These are phyloP conservation scores for Melanotaenia pygmaea DNA, from an alignment of 2,797 vertebrate genomes.

Conservation along the genomic window DNA sequence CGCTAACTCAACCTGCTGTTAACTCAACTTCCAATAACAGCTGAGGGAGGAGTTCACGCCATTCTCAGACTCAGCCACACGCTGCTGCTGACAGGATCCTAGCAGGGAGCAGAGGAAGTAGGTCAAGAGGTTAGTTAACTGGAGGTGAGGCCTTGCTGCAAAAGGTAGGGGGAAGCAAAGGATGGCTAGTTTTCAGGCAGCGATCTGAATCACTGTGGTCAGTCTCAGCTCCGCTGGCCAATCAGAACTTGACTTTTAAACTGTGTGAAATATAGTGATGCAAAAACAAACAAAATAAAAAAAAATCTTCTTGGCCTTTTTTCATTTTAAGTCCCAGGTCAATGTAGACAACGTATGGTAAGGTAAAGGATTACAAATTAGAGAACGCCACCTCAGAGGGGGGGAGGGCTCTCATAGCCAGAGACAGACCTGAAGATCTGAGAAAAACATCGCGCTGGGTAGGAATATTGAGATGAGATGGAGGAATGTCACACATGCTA, in stretches of 20 bases:
- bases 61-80: slow-evolving; percentile 22
- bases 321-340: neutral
- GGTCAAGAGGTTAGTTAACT: slow-evolving; percentile 68
- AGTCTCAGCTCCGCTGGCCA: slow-evolving; percentile 2
- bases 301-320: neutral
- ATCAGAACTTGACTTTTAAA: neutral
- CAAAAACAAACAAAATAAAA: neutral
- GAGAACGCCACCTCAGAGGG: slow-evolving; percentile 19
- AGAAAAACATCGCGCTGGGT: slow-evolving; percentile 42
- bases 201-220: neutral
- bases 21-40: slow-evolving; percentile 31
- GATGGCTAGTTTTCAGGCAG: slow-evolving; percentile 1
- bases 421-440: slow-evolving; percentile 51
- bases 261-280: neutral
- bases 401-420: slow-evolving; percentile 44
- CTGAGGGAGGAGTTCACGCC: slow-evolving; percentile 31
- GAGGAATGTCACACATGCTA: slow-evolving; percentile 82
- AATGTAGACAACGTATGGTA: neutral
- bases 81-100: slow-evolving; percentile 48
- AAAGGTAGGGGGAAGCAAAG: slow-evolving; percentile 9
- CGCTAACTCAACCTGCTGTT: slow-evolving; percentile 17
- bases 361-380: slow-evolving; percentile 9
- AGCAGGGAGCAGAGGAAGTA: slow-evolving; percentile 54
- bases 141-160: slow-evolving; percentile 27
- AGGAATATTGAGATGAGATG: slow-evolving; percentile 67